A percentile compares a stretch with the other conserved stretches of the same genome.
phyloP scores from a whole-genome alignment of 1,140 invertebrate genomes.

The Philotrypesis tridentata region DNA sequence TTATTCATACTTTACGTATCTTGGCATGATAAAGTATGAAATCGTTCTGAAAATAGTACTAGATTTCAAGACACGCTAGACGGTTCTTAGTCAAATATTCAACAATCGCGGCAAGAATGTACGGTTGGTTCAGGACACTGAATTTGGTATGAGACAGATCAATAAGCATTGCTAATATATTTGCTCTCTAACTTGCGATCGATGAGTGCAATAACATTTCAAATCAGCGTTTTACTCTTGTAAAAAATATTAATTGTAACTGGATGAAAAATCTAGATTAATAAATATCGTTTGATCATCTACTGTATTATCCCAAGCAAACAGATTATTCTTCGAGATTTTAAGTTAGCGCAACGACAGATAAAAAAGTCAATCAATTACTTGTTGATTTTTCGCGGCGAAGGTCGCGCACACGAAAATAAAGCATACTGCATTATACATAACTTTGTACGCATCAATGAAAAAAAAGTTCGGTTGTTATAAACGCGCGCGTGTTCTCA shows the following conservation, averaged over 20 bases:
- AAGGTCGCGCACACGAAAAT: background rate
- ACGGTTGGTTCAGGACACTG: too few species aligned
- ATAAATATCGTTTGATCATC: too few species aligned
- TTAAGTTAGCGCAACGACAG: background rate
- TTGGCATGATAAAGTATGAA: background rate
- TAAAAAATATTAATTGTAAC: too few species aligned
- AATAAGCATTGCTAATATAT: background rate
- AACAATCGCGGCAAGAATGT: background rate
- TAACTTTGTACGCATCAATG: slow-evolving; percentile 32
- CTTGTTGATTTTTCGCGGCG: slow-evolving; percentile 10
- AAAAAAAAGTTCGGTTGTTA: slow-evolving; percentile 19
- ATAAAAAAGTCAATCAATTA: slow-evolving; percentile 1
- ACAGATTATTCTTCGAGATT: too few species aligned
- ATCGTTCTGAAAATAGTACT: background rate
- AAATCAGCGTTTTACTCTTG: too few species aligned
- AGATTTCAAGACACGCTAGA: background rate
- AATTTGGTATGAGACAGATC: background rate
- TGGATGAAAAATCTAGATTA: too few species aligned
- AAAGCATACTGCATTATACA: slow-evolving; percentile 36
- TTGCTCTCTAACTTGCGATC: too few species aligned
- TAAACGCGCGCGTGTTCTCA: slow-evolving; percentile 10
- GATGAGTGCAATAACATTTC: too few species aligned
- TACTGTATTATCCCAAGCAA: too few species aligned
- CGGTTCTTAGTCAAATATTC: background rate
- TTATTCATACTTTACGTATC: background rate